Conservation (phyloP, 2,797 vertebrate species). For the Oreonectes daqikongensis region DNA sequence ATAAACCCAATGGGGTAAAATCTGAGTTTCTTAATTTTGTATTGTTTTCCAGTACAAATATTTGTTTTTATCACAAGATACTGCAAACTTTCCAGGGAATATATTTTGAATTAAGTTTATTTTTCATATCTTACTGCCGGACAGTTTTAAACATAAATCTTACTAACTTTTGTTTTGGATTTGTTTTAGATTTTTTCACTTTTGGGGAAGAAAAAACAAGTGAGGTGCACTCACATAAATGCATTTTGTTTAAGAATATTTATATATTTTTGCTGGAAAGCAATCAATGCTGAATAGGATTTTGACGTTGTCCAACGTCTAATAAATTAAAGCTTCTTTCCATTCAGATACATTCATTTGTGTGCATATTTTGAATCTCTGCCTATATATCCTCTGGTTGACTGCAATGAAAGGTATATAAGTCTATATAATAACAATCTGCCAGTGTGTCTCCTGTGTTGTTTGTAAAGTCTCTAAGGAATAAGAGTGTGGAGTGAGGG, state of each 20-base stretch:
- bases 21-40: too few relatives aligned
- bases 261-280: too few relatives aligned
- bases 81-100: neutral
- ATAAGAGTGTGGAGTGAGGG: conserved; percentile 66
- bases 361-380: too few relatives aligned
- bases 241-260: too few relatives aligned
- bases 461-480: conserved; percentile 63
- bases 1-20: neutral
- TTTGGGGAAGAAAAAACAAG: neutral
- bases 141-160: neutral
- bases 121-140: neutral
- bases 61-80: neutral
- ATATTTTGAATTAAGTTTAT: neutral
- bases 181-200: neutral
- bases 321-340: too few relatives aligned
- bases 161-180: too few relatives aligned
- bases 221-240: too few relatives aligned
- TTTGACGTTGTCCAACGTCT: too few relatives aligned
- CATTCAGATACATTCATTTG: too few relatives aligned
- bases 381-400: conserved; percentile 59
- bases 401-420: conserved; percentile 47
- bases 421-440: conserved; percentile 66
- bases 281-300: neutral
- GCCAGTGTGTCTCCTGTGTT: conserved; percentile 68
- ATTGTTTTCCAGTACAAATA: neutral